Evolutionary conservation across 1,140 invertebrate species (phyloP).

Genomic region (Heliothis virescens): DNA sequence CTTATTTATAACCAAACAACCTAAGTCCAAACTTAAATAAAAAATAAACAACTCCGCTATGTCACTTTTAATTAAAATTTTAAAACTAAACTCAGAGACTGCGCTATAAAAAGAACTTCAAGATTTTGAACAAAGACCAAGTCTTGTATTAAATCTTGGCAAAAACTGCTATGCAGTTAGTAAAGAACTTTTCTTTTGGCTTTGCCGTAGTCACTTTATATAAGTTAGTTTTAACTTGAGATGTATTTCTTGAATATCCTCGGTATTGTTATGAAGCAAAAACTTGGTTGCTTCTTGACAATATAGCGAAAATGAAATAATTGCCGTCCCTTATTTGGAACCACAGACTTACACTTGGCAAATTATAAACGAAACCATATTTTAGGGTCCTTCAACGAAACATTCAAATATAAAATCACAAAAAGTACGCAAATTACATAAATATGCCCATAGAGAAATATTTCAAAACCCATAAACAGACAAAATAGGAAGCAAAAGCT

Average conservation of each 20-base stretch:
- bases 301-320: background rate
- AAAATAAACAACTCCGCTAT: background rate
- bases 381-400: no score
- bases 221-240: constrained; percentile 27
- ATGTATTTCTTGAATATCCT: background rate
- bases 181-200: constrained; percentile 28
- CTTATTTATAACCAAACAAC: background rate
- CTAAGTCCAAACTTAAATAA: background rate
- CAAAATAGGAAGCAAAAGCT: no score
- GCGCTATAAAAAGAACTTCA: constrained; percentile 22
- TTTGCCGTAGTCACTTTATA: constrained; percentile 34
- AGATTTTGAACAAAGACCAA: constrained; percentile 35
- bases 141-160: constrained; percentile 34
- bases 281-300: background rate
- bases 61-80: constrained; percentile 28
- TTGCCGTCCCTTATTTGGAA: background rate
- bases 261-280: constrained; percentile 5
- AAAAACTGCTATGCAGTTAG: constrained; percentile 32
- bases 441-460: background rate
- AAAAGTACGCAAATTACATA: no score
- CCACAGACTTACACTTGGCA: background rate
- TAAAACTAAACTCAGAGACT: constrained; percentile 11
- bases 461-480: background rate
- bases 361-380: no score
- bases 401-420: no score